Evolutionary conservation across 1,140 invertebrate genomes (phyloP).

Genomic region (Chionoecetes opilio): DNA sequence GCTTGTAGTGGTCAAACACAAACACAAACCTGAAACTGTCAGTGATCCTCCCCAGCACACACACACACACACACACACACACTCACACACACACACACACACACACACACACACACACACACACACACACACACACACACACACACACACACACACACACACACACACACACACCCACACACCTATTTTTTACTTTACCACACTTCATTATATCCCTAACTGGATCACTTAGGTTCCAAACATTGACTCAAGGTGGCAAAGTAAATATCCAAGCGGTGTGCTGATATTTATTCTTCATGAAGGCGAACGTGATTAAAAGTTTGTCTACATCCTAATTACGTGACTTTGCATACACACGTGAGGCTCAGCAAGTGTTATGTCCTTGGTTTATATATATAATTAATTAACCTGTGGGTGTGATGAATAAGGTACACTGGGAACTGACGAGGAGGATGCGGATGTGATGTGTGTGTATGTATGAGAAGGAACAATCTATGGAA

Average conservation of each 20-base stretch:
- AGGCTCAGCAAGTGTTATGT: too few relatives aligned
- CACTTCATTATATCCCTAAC: slow-evolving; percentile 3
- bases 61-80: not conserved
- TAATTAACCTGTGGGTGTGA: too few relatives aligned
- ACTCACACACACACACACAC: not conserved
- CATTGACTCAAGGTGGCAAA: not conserved
- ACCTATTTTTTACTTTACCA: not conserved
- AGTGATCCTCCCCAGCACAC: not conserved
- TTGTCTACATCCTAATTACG: not conserved
- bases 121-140: not conserved
- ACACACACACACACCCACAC: not conserved
- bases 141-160: slow-evolving; percentile 9
- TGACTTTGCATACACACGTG: not conserved
- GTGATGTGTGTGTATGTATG: too few relatives aligned
- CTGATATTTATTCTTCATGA: not conserved
- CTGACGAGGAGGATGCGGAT: too few relatives aligned
- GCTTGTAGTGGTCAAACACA: too few relatives aligned
- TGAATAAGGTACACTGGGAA: too few relatives aligned
- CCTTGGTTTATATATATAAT: too few relatives aligned
- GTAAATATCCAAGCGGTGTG: not conserved
- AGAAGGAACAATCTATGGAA: too few relatives aligned
- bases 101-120: slow-evolving; percentile 9
- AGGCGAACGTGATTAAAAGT: not conserved
- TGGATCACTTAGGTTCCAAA: not conserved
- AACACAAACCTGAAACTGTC: too few relatives aligned